Evolutionary conservation across 37 sponge, comb jelly and placozoan species (phyloP).

Genomic region (Hormiphora californensis): DNA sequence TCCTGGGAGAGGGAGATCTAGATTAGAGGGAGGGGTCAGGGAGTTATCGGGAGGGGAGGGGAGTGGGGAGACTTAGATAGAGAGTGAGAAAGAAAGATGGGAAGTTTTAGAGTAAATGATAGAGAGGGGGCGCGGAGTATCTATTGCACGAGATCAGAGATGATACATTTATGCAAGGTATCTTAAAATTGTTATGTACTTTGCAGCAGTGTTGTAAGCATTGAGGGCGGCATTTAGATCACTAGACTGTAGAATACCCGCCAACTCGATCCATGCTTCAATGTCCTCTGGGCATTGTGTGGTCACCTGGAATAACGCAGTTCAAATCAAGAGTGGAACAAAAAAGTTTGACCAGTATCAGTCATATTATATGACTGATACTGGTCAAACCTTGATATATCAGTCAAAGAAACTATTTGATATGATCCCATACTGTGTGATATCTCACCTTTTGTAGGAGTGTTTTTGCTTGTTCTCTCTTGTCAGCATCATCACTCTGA

Average conservation of each 20-base stretch:
- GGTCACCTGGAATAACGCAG: conserved; percentile 68
- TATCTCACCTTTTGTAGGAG: conserved; percentile 55
- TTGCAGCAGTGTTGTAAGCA: conserved; percentile 80
- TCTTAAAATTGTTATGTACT: no score
- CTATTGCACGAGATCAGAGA: no score
- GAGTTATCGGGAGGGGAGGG: no score
- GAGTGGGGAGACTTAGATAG: no score
- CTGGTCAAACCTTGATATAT: not conserved
- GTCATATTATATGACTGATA: not conserved
- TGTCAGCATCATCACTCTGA: conserved; percentile 60
- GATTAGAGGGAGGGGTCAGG: no score
- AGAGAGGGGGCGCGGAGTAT: no score
- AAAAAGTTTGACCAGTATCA: no score
- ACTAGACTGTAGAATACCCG: conserved; percentile 74
- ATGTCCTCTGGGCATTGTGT: conserved; percentile 87
- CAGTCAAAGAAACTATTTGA: not conserved
- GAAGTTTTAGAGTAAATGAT: no score
- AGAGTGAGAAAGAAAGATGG: no score
- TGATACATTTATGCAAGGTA: no score
- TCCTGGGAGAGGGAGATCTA: no score
- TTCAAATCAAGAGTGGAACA: not conserved
- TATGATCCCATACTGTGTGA: not conserved
- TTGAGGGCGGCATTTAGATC: conserved; percentile 72
- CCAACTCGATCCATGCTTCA: conserved; percentile 98
- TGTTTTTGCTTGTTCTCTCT: conserved; percentile 71